Evolutionary conservation across 2,113 vertebrate species (phyloP).

Genomic region (Boleophthalmus pectinirostris): DNA sequence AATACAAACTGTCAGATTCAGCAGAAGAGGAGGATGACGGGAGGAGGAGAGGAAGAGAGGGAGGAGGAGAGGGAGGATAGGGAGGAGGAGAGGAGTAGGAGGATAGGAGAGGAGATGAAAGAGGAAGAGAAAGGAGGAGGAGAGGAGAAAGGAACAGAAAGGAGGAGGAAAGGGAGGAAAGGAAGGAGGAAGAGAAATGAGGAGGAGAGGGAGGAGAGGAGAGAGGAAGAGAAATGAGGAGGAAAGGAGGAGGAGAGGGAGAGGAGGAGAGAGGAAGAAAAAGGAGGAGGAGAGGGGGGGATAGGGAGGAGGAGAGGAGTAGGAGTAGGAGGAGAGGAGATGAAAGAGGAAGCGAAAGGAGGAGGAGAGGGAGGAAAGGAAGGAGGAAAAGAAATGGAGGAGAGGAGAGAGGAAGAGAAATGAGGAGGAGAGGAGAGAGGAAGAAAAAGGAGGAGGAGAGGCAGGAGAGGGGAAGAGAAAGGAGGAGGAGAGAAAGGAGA

Average conservation of each 20-base stretch:
- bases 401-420: too few relatives aligned
- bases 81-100: neutral
- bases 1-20: conserved; percentile 39
- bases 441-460: too few relatives aligned
- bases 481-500: neutral
- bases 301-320: neutral
- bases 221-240: too few relatives aligned
- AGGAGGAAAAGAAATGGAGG: neutral
- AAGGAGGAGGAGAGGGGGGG: too few relatives aligned
- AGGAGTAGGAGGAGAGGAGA: too few relatives aligned
- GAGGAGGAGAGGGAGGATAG: neutral
- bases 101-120: too few relatives aligned
- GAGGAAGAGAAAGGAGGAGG: too few relatives aligned
- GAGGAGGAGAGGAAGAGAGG: neutral
- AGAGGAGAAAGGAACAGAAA: conserved; percentile 2
- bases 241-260: too few relatives aligned
- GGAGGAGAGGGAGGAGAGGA: neutral
- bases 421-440: too few relatives aligned
- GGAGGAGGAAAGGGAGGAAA: too few relatives aligned
- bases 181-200: too few relatives aligned
- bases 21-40: conserved; percentile 15
- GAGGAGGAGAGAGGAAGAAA: conserved; percentile 5
- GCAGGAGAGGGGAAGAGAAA: conserved; percentile 9
- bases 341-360: too few relatives aligned
- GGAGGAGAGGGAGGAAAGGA: neutral